These are phyloP conservation scores for Lasioglossum calceatum DNA, from an alignment of 2,888 invertebrate genomes.

Conservation along the genomic window DNA sequence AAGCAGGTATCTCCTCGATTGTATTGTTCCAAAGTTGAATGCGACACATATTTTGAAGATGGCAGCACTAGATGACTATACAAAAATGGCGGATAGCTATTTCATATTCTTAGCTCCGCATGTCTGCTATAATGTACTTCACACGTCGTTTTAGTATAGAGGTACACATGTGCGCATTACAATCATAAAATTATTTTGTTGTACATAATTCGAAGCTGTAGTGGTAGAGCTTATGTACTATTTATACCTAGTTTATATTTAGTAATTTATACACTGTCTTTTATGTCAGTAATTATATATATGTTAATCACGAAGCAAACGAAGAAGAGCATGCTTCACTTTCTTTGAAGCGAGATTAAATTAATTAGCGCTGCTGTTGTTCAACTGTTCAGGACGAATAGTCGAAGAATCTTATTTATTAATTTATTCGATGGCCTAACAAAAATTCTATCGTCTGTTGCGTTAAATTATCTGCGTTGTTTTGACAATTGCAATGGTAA, in stretches of 20 bases:
- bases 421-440: constrained; percentile 13
- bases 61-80: neutral
- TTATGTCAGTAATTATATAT: neutral
- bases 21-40: neutral
- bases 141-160: neutral
- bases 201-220: neutral
- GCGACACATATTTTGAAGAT: neutral
- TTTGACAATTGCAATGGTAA: constrained; percentile 62
- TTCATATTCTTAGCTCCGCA: neutral
- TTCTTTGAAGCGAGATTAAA: neutral
- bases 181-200: neutral
- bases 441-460: constrained; percentile 8
- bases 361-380: constrained; percentile 8
- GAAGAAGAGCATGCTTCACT: neutral
- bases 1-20: too few species aligned
- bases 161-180: neutral
- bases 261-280: neutral
- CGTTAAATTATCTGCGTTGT: constrained; percentile 32
- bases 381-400: neutral
- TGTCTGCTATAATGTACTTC: neutral
- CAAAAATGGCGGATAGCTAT: neutral
- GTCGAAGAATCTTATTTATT: neutral
- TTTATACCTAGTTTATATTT: neutral
- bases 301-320: neutral
- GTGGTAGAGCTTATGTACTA: neutral